Percentiles rank a stretch among this genome's conserved stretches.
These are phyloP conservation scores for Premnoplex brunnescens DNA, from an alignment of 2,797 vertebrate species.

Conservation along the genomic window DNA sequence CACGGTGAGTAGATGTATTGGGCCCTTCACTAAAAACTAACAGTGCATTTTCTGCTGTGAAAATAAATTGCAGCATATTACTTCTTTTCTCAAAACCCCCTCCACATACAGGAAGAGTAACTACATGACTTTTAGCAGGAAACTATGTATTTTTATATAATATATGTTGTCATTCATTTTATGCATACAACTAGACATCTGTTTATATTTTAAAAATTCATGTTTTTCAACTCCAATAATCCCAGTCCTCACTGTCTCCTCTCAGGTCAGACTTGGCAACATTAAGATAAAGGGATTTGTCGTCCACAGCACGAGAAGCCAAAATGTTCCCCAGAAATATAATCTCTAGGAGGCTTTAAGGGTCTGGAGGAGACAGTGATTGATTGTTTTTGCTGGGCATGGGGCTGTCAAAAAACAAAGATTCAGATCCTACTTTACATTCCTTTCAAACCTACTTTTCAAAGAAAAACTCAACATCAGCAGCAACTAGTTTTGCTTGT, in stretches of 20 bases:
- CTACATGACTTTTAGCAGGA: not conserved
- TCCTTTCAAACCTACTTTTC: not conserved
- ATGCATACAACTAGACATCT: not conserved
- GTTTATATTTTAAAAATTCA: not conserved
- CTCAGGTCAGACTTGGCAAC: not conserved
- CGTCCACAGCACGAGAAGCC: not conserved
- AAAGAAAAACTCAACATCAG: not conserved
- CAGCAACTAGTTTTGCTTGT: not conserved
- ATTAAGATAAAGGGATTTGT: not conserved
- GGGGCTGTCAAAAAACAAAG: not conserved
- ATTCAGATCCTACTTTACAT: rapidly evolving
- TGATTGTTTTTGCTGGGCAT: not conserved
- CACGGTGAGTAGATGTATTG: rapidly evolving
- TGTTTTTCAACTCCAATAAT: not conserved
- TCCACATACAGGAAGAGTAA: not conserved
- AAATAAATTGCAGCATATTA: not conserved
- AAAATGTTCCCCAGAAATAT: rapidly evolving
- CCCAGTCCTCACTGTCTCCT: not conserved
- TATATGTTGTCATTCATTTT: not conserved
- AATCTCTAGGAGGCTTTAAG: not conserved
- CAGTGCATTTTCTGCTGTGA: not conserved
- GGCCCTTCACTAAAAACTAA: not conserved
- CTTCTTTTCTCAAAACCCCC: not conserved
- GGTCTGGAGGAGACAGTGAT: not conserved
- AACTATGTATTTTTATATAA: not conserved